Evolutionary conservation across 2,888 invertebrate species (phyloP).

Genomic region (Ophioninae sp.): DNA sequence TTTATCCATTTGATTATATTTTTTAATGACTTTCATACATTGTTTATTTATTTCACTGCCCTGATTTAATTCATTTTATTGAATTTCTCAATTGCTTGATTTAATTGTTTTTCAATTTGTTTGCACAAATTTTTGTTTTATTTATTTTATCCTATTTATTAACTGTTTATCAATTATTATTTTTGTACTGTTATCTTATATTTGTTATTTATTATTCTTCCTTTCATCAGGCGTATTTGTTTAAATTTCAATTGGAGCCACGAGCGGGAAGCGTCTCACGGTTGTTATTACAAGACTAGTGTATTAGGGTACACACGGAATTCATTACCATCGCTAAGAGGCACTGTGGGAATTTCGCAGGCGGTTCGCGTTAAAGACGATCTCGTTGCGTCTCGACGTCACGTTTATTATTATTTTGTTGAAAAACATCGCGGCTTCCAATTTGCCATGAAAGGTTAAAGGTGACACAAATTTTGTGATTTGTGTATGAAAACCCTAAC

Average conservation of each 20-base stretch:
- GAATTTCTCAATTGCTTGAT: too few species aligned
- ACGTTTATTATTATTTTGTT: slow-evolving; percentile 59
- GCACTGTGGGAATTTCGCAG: slow-evolving; percentile 61
- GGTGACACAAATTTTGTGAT: background rate
- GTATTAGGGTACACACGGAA: slow-evolving; percentile 59
- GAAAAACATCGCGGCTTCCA: slow-evolving; percentile 39
- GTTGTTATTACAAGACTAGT: slow-evolving; percentile 57
- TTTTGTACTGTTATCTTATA: background rate
- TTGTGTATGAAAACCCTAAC: background rate
- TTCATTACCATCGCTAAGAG: slow-evolving; percentile 60
- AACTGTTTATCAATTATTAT: background rate
- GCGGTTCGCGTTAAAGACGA: slow-evolving; percentile 41
- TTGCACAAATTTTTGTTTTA: background rate
- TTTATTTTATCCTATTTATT: background rate
- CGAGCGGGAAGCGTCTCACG: slow-evolving; percentile 35
- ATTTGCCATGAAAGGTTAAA: background rate
- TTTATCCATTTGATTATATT: too few species aligned
- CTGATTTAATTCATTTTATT: too few species aligned
- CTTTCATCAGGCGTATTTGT: slow-evolving; percentile 40
- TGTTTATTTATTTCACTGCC: too few species aligned
- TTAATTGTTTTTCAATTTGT: too few species aligned
- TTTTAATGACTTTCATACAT: too few species aligned
- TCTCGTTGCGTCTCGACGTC: slow-evolving; percentile 45
- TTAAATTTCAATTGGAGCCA: slow-evolving; percentile 52
- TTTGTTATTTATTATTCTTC: background rate